Evolutionary conservation across 2,113 vertebrate genomes (phyloP).

Genomic region (Elanoides forficatus): DNA sequence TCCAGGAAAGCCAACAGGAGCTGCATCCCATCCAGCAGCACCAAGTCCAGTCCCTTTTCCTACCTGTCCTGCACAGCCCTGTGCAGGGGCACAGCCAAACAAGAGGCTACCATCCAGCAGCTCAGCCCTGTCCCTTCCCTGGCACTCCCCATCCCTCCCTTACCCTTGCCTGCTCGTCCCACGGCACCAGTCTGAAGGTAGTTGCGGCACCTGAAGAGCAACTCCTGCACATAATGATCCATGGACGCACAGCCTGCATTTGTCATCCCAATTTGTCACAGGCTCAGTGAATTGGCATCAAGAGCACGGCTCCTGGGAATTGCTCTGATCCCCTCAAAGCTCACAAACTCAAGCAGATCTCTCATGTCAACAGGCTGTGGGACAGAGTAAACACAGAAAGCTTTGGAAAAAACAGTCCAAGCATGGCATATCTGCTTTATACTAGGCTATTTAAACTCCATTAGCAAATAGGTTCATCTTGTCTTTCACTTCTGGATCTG

Average conservation of each 20-base stretch:
- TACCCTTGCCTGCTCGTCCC: neutral
- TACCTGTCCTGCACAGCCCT: neutral
- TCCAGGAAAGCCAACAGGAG: neutral
- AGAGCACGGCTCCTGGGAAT: neutral
- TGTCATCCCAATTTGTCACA: slow-evolving; percentile 38
- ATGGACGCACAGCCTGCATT: neutral
- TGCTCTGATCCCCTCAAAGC: slow-evolving; percentile 45
- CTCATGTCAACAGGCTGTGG: slow-evolving; percentile 37
- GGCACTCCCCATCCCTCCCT: neutral
- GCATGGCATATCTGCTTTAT: neutral
- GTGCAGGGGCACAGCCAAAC: fast-evolving
- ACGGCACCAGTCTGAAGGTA: neutral
- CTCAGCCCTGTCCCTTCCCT: neutral
- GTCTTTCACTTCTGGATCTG: slow-evolving; percentile 6
- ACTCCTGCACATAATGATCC: neutral
- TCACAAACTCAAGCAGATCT: slow-evolving; percentile 21
- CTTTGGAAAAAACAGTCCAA: neutral
- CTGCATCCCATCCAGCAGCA: neutral
- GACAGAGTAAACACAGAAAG: slow-evolving; percentile 25
- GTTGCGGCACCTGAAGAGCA: neutral
- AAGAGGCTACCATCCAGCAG: neutral
- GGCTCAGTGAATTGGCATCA: slow-evolving; percentile 32
- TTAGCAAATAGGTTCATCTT: slow-evolving; percentile 28
- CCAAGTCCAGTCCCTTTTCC: neutral
- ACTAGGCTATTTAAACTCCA: slow-evolving; percentile 41